Evolutionary conservation across 2,797 vertebrate genomes (phyloP).

Genomic region (Sus cebifrons): DNA sequence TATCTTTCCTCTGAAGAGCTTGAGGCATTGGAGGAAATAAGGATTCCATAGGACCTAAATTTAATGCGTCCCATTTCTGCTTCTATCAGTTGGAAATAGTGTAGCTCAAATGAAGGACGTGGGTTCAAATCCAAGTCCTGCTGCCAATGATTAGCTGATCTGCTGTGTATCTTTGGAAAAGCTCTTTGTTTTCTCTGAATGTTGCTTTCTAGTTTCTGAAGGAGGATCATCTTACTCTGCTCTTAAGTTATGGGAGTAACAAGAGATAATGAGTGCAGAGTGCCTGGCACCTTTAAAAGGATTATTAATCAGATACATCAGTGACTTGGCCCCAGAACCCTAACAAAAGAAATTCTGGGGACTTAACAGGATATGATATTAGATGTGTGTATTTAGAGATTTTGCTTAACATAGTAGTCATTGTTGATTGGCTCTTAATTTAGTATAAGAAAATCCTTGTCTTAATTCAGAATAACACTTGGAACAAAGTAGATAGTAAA

Average conservation of each 20-base stretch:
- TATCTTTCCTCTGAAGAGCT: conserved; percentile 28
- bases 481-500: not conserved
- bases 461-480: conserved; percentile 16
- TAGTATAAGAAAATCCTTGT: not conserved
- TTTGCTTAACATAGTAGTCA: not conserved
- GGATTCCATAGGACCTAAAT: not conserved
- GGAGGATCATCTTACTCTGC: not conserved
- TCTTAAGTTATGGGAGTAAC: not conserved
- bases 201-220: conserved; percentile 53
- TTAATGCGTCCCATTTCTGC: not conserved
- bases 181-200: conserved; percentile 19
- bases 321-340: not conserved
- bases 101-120: not conserved
- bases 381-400: not conserved
- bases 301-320: conserved; percentile 36
- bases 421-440: not conserved
- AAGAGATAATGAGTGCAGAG: not conserved
- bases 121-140: not conserved
- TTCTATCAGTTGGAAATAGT: not conserved
- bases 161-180: not conserved
- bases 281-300: not conserved
- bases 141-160: not conserved
- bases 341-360: not conserved
- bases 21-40: not conserved
- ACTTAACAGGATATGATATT: not conserved